A percentile compares a stretch with the other conserved stretches of the same genome.
Evolutionary conservation across 2,888 invertebrate genomes (phyloP).

Genomic region (Caenorhabditis sinica): DNA sequence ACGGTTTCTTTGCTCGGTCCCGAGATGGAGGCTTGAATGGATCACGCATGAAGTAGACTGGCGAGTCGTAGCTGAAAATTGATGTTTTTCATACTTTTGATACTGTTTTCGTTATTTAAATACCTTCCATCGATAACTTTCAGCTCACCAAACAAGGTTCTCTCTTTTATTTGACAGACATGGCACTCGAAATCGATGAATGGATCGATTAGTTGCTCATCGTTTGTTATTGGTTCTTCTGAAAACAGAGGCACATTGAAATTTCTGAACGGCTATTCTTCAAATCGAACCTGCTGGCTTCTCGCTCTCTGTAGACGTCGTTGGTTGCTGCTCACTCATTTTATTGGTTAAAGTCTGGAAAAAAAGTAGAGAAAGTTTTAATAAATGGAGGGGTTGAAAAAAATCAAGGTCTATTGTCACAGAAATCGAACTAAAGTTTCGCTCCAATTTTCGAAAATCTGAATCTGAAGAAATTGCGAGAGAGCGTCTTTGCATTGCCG

Average conservation of each 20-base stretch:
- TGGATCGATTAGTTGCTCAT: slow-evolving; percentile 65
- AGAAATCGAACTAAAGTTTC: no score
- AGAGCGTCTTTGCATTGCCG: no score
- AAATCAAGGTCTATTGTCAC: no score
- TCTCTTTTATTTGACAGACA: slow-evolving; percentile 70
- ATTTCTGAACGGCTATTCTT: background rate
- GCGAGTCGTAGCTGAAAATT: slow-evolving; percentile 70
- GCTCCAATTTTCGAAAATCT: no score
- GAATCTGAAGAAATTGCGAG: no score
- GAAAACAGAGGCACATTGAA: background rate
- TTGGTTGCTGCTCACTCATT: background rate
- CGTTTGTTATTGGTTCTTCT: slow-evolving; percentile 15
- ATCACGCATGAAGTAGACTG: slow-evolving; percentile 75
- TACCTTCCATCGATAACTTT: slow-evolving; percentile 72
- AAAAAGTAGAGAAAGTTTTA: no score
- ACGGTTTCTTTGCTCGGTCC: slow-evolving; percentile 67
- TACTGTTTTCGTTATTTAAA: background rate
- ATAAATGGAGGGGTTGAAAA: no score
- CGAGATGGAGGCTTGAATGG: slow-evolving; percentile 73
- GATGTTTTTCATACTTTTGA: background rate
- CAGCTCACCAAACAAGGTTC: slow-evolving; percentile 70
- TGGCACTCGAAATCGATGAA: slow-evolving; percentile 72
- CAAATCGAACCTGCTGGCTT: background rate
- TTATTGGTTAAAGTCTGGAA: no score
- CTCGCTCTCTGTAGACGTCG: slow-evolving; percentile 1